Evolutionary conservation across 2,797 vertebrate genomes (phyloP).

Genomic region (Rhinoraja longicauda): DNA sequence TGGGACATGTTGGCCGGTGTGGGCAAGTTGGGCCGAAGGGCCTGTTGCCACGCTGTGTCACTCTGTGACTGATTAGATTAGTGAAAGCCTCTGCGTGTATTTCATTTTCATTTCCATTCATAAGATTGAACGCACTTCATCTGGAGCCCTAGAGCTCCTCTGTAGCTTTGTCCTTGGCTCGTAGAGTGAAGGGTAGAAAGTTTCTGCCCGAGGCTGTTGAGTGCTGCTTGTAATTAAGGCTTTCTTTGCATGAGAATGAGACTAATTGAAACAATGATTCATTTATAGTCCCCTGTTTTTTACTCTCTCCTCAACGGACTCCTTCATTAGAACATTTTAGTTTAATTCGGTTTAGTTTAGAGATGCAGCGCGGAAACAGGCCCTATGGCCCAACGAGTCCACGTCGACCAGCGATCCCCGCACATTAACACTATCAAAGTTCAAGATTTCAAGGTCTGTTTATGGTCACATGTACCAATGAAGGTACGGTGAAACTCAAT

Average conservation of each 20-base stretch:
- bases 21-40: no score
- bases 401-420: no score
- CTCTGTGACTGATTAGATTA: background rate
- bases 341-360: no score
- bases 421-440: no score
- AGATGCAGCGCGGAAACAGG: no score
- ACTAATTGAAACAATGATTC: background rate
- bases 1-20: no score
- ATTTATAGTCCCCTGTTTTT: background rate
- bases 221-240: background rate
- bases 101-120: slow-evolving; percentile 25
- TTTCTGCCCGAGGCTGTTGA: background rate
- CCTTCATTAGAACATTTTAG: background rate
- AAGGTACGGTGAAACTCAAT: no score
- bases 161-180: background rate
- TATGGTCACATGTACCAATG: no score
- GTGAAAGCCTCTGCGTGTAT: background rate
- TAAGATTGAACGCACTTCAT: background rate
- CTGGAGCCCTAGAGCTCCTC: background rate
- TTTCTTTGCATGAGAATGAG: background rate
- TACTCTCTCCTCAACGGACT: background rate
- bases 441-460: no score
- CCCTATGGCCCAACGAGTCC: no score
- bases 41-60: no score
- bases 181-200: background rate